Base-by-base conservation (phyloP, 1,140 invertebrate species). In the Pogonognathellus flavescens region DNA sequence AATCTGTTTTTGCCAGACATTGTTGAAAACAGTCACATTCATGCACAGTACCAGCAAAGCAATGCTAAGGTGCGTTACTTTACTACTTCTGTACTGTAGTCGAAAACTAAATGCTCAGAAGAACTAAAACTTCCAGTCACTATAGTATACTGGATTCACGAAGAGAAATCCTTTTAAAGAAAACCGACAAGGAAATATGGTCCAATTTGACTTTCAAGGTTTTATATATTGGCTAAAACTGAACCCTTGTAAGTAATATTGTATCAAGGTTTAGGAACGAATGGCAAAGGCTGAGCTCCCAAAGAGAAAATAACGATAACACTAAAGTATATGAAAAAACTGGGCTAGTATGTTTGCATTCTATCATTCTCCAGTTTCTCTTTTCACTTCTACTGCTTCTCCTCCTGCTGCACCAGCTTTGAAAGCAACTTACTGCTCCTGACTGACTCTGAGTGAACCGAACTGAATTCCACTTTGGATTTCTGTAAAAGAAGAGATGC, bases 201-300 rank as follows among this genome's bases (percentile, higher is more conserved):
- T 76, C 41, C 70, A 76, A 76, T 76, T 76, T 76, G 70, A 76
- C 70, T 76, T 76, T 76, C 70, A 76, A 76, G 70, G 70, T 76
- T 76, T 76, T 76, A 41, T 49, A 70, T n/a, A 76, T 66, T 31
- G 22, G 14, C 16, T 18, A n/a, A 72, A 70, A 76, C 31, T 76
- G 70, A 76, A 76, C 41, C 31, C 16, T 76, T 76, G 70, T 25
- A 76, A 76, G 70, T 76, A 76, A 76, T 76, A 76, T 76, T 76
- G 70, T 76, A 76, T 76, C 41, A n/a, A 49, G 41, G 25, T 76
- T 76, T 76, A 25, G 16, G 41, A 31, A 76, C 41, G 70, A 76
- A 76, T 76, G 70, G 31, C 70, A 76, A 76, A 76, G 70, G 41
- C 25, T 76, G 14, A 76, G 70, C 70, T 76, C 70, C 70, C 70